A percentile compares a stretch with the other conserved stretches of the same genome.
Conservation (phyloP, 2,113 vertebrate genomes). For the Microcebus ravelobensis region DNA sequence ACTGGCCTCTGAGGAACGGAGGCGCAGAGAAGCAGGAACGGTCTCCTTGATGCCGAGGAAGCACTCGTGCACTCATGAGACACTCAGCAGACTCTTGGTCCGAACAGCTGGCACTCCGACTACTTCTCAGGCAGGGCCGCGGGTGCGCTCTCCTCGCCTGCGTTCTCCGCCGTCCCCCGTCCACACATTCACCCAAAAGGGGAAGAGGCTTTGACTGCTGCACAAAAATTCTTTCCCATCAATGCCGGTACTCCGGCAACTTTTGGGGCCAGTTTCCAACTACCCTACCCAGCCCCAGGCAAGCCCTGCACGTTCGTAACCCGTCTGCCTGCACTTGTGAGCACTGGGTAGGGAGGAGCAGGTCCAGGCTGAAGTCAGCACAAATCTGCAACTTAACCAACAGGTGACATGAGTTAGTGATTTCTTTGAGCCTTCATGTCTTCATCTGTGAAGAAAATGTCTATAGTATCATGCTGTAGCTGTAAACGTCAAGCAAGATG, state of each 20-base stretch:
- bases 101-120: constrained; percentile 18
- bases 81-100: not conserved
- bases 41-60: constrained; percentile 5
- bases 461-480: not conserved
- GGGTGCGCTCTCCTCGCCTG: not conserved
- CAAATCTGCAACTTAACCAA: fast-evolving
- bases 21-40: not conserved
- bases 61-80: not conserved
- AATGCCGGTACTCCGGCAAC: not conserved
- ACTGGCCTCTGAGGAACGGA: not conserved
- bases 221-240: not conserved
- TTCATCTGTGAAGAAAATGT: not conserved
- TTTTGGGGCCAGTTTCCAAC: not conserved
- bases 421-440: not conserved
- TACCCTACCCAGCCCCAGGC: not conserved
- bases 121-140: not conserved
- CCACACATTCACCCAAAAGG: not conserved
- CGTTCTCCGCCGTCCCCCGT: not conserved
- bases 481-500: not conserved
- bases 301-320: not conserved
- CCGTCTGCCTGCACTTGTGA: not conserved
- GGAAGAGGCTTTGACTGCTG: not conserved
- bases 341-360: not conserved
- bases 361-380: not conserved
- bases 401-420: not conserved